Base-by-base conservation (phyloP, 2,797 vertebrate genomes). In the Lepus townsendii region DNA sequence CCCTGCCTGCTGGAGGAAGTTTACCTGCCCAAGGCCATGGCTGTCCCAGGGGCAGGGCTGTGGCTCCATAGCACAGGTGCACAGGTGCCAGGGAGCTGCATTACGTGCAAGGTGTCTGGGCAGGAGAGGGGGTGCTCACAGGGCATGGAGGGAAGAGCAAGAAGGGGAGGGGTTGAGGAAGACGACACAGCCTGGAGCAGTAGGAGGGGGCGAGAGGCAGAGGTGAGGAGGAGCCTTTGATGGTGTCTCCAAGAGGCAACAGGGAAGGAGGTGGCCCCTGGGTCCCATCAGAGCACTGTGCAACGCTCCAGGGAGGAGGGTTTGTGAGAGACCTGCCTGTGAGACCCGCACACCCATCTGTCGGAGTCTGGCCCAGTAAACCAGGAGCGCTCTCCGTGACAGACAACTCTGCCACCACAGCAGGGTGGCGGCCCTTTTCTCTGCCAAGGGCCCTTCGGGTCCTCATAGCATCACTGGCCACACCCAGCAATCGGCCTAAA, bases 1-100 rank as follows among this genome's bases (percentile, higher is more conserved):
- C 62, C 69, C 7, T 0, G 0, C 3, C 0, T 0, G 0, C 2
- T 0, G 79, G 72, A 76, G 24, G n/a, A 65, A 38, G 94, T 50
- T 22, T 93, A 50, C 90, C 82, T 94, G 57, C 50, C 52, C 22
- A 50, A 52, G 89, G 82, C 30, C 14, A 1, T 1, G 2, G 11
- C 5, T 63, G n/a, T 26, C 38, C 1, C 0, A 11, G 60, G 54
- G 52, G 7, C 60, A 13, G 42, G 50, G 60, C 3, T 35, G 83
- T 63, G 16, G 47, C n/a, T 38, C 20, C 71, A 3, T n/a, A 8
- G 12, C n/a, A 7, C 2, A 68, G 42, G 42, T 8, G 42, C 42
- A 47, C 42, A 47, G 42, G 42, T 9, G 42, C 42, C 42, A 47
- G 42, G 42, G 8, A 47, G 42, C 42, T 8, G 42, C 42, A 9